Percentiles rank a stretch among this genome's conserved stretches.
Evolutionary conservation across 2,113 vertebrate species (phyloP).

Genomic region (Vulpes vulpes): DNA sequence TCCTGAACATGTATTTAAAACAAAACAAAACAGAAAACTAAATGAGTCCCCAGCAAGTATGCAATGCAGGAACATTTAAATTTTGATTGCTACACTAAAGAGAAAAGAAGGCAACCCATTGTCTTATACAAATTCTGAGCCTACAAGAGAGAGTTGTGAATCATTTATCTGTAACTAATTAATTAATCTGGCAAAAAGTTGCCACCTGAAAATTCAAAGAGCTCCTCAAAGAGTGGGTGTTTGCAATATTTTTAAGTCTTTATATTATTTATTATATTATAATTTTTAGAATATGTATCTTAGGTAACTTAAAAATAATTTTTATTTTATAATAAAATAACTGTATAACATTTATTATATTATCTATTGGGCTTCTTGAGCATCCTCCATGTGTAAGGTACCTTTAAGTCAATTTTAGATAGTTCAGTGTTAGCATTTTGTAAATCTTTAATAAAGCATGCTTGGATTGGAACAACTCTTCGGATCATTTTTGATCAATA

Average conservation of each 20-base stretch:
- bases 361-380: not conserved
- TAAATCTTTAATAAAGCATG: constrained; percentile 28
- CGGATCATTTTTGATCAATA: constrained; percentile 41
- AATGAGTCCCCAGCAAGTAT: not conserved
- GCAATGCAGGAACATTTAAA: not conserved
- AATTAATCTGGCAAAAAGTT: not conserved
- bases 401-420: not conserved
- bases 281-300: not conserved
- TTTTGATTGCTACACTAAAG: not conserved
- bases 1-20: not conserved
- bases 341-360: not conserved
- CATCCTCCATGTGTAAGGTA: not conserved
- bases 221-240: not conserved
- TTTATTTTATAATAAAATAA: not conserved
- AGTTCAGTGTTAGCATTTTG: constrained; percentile 1
- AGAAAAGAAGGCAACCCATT: not conserved
- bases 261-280: not conserved
- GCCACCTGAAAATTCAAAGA: not conserved
- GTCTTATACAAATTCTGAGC: not conserved
- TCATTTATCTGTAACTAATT: not conserved
- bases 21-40: not conserved
- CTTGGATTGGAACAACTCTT: not conserved
- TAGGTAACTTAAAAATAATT: not conserved
- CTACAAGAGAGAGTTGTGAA: not conserved
- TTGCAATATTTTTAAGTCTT: not conserved